Conservation (phyloP, 2,113 vertebrate species). For the Saccopteryx leptura region DNA sequence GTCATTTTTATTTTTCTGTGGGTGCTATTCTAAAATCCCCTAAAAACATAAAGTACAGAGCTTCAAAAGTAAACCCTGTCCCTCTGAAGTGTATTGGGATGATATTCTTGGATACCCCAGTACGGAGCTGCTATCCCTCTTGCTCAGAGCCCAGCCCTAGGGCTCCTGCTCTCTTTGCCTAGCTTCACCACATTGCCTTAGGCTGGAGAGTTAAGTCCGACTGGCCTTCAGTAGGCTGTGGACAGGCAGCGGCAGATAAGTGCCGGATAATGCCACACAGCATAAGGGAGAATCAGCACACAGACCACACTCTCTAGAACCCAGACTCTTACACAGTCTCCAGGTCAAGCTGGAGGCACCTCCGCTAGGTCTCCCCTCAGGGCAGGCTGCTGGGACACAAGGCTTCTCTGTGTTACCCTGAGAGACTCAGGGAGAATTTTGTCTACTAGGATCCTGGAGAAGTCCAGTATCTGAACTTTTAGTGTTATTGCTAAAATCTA, state of each 20-base stretch:
- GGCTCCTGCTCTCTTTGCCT: not conserved
- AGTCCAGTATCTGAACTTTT: not conserved
- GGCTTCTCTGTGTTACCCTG: not conserved
- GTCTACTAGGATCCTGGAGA: not conserved
- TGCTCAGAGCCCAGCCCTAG: not conserved
- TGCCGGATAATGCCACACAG: no score
- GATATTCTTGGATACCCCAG: not conserved
- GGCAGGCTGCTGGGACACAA: not conserved
- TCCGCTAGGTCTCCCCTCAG: rapidly evolving
- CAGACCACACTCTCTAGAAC: rapidly evolving
- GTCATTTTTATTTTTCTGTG: not conserved
- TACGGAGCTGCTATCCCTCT: no score
- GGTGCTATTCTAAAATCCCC: not conserved
- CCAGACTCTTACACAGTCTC: not conserved
- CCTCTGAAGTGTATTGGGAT: not conserved
- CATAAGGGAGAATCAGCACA: rapidly evolving
- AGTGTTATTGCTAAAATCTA: not conserved
- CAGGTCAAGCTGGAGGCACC: not conserved
- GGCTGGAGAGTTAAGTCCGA: rapidly evolving
- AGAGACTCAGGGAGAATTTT: not conserved
- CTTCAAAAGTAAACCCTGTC: not conserved
- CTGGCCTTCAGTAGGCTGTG: not conserved
- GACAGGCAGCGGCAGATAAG: no score
- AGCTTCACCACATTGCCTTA: rapidly evolving
- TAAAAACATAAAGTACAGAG: not conserved